These are phyloP conservation scores for Cyprinodon brontotheroides DNA, from an alignment of 2,113 vertebrate species.

Conservation along the genomic window DNA sequence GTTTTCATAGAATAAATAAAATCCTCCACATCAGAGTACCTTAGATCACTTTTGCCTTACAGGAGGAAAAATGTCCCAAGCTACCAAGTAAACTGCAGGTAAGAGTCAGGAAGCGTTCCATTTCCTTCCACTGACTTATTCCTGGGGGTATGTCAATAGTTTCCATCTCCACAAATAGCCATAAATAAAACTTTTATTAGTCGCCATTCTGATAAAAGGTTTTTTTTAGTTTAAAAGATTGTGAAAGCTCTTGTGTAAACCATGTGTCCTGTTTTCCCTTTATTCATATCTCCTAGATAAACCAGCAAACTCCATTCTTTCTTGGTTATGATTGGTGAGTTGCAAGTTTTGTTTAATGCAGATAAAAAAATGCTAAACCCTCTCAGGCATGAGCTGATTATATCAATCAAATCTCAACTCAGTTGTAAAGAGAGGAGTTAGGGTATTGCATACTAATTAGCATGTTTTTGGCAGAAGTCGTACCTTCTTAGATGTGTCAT, in stretches of 20 bases:
- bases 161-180: slow-evolving; percentile 77
- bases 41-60: slow-evolving; percentile 61
- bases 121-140: slow-evolving; percentile 47
- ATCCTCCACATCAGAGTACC: slow-evolving; percentile 38
- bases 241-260: slow-evolving; percentile 18
- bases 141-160: slow-evolving; percentile 70
- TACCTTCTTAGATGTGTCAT: slow-evolving; percentile 85
- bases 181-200: slow-evolving; percentile 73
- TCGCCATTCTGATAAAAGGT: slow-evolving; percentile 71
- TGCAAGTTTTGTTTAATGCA: slow-evolving; percentile 8
- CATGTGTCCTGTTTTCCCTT: slow-evolving; percentile 12
- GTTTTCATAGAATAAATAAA: slow-evolving; percentile 73
- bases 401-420: slow-evolving; percentile 35
- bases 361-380: slow-evolving; percentile 7
- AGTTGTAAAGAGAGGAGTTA: background rate
- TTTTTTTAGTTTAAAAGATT: slow-evolving; percentile 58
- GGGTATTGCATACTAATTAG: slow-evolving; percentile 49
- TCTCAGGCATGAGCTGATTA: slow-evolving; percentile 14
- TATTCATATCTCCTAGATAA: slow-evolving; percentile 15
- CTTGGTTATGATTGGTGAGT: slow-evolving; percentile 6
- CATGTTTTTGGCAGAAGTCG: slow-evolving; percentile 34
- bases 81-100: slow-evolving; percentile 55
- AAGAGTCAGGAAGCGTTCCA: slow-evolving; percentile 56
- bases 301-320: background rate
- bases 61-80: slow-evolving; percentile 49